Conservation (phyloP, 2,888 invertebrate species). For the Blomia tropicalis region DNA sequence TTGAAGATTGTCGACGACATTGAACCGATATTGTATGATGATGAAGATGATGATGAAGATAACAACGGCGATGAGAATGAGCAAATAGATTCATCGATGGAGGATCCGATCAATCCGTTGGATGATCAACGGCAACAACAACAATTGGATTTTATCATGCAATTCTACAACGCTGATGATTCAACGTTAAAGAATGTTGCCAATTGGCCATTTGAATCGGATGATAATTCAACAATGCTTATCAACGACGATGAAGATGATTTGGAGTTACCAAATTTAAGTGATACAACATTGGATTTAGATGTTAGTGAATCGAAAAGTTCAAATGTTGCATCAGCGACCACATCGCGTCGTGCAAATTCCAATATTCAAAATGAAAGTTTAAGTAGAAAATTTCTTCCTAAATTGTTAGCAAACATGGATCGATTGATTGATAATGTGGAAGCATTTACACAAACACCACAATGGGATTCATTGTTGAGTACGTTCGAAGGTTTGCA, state of each 20-base stretch:
- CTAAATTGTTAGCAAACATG: slow-evolving; percentile 14
- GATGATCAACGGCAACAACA: neutral
- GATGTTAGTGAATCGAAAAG: neutral
- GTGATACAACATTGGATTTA: neutral
- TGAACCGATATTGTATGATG: neutral
- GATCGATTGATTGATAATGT: slow-evolving; percentile 7
- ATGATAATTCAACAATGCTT: neutral
- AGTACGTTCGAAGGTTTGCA: slow-evolving; percentile 8
- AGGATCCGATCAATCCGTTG: neutral
- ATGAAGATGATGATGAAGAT: neutral
- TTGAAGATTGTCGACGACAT: slow-evolving; percentile 9
- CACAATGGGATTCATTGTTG: slow-evolving; percentile 12
- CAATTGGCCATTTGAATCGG: neutral
- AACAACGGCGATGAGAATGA: neutral
- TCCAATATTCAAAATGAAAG: slow-evolving; percentile 10
- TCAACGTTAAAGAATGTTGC: neutral
- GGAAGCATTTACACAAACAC: slow-evolving; percentile 2
- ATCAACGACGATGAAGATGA: neutral
- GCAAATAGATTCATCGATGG: neutral
- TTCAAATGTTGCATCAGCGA: neutral
- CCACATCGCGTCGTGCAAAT: neutral
- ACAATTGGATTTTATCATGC: slow-evolving; percentile 5
- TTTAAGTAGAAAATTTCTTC: slow-evolving; percentile 1
- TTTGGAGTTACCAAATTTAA: neutral
- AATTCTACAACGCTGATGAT: slow-evolving; percentile 2